Conservation (phyloP, 2,797 vertebrate genomes). For the Iguana delicatissima region DNA sequence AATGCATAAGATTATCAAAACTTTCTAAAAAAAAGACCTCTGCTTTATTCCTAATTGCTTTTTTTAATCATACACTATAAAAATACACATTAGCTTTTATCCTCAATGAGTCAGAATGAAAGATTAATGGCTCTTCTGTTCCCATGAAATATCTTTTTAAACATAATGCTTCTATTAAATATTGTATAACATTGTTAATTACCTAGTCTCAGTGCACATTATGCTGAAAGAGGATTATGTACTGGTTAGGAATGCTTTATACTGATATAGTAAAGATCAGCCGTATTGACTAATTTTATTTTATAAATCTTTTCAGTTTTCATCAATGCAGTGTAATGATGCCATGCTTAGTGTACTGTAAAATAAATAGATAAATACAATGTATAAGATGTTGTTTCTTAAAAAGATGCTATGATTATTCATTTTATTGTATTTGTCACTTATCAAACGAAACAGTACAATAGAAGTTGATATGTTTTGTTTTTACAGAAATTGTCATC, state of each 20-base stretch:
- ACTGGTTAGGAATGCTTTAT: slow-evolving; percentile 12
- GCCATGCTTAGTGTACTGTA: background rate
- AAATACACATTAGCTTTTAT: slow-evolving; percentile 33
- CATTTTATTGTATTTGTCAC: background rate
- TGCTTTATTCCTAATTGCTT: slow-evolving; percentile 21
- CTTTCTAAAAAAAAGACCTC: slow-evolving; percentile 39
- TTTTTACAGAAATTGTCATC: background rate
- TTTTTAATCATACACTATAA: slow-evolving; percentile 37
- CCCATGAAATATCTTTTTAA: slow-evolving; percentile 43
- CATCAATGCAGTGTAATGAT: background rate
- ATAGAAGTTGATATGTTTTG: background rate
- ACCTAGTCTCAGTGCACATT: slow-evolving; percentile 36
- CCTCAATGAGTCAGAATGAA: slow-evolving; percentile 35
- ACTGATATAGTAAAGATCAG: background rate
- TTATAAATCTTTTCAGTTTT: slow-evolving; percentile 19
- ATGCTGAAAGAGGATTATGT: slow-evolving; percentile 29
- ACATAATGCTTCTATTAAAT: slow-evolving; percentile 37
- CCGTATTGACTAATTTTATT: slow-evolving; percentile 19
- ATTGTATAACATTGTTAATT: slow-evolving; percentile 46
- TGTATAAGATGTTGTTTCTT: too few species aligned
- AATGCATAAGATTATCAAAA: slow-evolving; percentile 30
- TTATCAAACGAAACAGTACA: background rate
- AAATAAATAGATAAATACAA: background rate
- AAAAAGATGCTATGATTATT: background rate
- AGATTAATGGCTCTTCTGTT: slow-evolving; percentile 43